phyloP scores from a whole-genome alignment of 2,888 invertebrate genomes.

The Nemotelus nigrinus region DNA sequence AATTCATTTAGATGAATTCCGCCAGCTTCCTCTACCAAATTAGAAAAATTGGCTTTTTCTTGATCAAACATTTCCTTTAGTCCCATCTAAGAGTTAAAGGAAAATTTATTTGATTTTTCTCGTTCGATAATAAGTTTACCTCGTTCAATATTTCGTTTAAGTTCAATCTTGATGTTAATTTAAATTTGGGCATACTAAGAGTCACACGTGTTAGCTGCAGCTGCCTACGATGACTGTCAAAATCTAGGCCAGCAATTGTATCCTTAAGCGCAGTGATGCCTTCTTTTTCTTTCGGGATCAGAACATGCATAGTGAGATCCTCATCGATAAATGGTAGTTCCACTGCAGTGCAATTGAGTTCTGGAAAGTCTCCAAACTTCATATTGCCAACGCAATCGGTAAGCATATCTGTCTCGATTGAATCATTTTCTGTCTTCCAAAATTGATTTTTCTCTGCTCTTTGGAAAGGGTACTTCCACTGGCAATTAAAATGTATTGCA shows the following conservation, averaged over 20 bases:
- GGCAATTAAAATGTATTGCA: conserved; percentile 84
- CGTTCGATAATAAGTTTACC: too few relatives aligned
- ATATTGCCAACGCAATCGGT: conserved; percentile 64
- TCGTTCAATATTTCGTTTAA: background rate
- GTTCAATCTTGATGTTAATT: background rate
- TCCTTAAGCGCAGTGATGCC: conserved; percentile 71
- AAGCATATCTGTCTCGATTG: conserved; percentile 75
- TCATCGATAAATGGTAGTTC: conserved; percentile 75
- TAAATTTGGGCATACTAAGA: background rate
- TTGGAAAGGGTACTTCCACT: conserved; percentile 50
- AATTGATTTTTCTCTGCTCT: conserved; percentile 57
- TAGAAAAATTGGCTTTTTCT: too few relatives aligned
- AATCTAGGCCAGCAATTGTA: conserved; percentile 68
- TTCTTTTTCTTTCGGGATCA: conserved; percentile 73
- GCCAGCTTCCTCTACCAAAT: too few relatives aligned
- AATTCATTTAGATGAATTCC: too few relatives aligned
- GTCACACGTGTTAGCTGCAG: background rate
- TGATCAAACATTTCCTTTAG: too few relatives aligned
- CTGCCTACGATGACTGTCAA: conserved; percentile 55
- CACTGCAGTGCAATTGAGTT: conserved; percentile 69
- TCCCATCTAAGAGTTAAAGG: too few relatives aligned
- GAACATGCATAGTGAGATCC: conserved; percentile 75
- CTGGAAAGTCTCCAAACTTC: conserved; percentile 62
- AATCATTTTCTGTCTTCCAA: conserved; percentile 61
- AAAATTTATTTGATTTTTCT: too few relatives aligned